Evolutionary conservation across 2,113 vertebrate species (phyloP).

Genomic region (Ranitomeya variabilis): DNA sequence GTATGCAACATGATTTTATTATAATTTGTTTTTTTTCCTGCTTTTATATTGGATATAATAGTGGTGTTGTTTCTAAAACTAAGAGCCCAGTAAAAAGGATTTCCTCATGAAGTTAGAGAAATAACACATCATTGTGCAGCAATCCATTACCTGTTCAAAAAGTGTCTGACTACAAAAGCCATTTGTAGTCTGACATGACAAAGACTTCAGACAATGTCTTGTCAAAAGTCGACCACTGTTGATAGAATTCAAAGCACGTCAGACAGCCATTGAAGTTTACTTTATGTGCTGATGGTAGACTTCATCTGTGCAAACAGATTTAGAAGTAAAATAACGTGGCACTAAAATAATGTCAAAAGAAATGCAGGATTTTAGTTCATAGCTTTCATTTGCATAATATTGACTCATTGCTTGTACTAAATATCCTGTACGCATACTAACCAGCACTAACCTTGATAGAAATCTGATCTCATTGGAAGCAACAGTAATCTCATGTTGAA

Average conservation of each 20-base stretch:
- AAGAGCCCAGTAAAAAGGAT: not conserved
- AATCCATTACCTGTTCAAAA: slow-evolving; percentile 35
- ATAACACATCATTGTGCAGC: slow-evolving; percentile 9
- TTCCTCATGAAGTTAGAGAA: slow-evolving; percentile 13
- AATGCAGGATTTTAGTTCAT: not conserved
- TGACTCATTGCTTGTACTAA: not conserved
- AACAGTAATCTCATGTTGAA: not conserved
- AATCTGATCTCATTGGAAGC: not conserved
- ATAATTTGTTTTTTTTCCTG: not conserved
- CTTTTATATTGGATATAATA: not conserved
- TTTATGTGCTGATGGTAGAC: slow-evolving; percentile 3
- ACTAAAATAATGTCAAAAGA: not conserved
- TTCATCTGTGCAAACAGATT: slow-evolving; percentile 9
- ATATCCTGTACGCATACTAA: not conserved
- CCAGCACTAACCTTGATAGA: not conserved
- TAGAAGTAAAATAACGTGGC: not conserved
- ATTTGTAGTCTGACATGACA: slow-evolving; percentile 25
- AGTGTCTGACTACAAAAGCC: slow-evolving; percentile 21
- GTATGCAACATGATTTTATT: not conserved
- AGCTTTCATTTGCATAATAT: not conserved
- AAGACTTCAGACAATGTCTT: slow-evolving; percentile 19
- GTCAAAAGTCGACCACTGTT: slow-evolving; percentile 15
- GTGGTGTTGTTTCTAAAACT: not conserved
- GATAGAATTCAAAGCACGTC: slow-evolving; percentile 21
- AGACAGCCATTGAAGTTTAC: not conserved